Conservation (phyloP, 2,797 vertebrate species). For the Myoxocephalus aenaeus region DNA sequence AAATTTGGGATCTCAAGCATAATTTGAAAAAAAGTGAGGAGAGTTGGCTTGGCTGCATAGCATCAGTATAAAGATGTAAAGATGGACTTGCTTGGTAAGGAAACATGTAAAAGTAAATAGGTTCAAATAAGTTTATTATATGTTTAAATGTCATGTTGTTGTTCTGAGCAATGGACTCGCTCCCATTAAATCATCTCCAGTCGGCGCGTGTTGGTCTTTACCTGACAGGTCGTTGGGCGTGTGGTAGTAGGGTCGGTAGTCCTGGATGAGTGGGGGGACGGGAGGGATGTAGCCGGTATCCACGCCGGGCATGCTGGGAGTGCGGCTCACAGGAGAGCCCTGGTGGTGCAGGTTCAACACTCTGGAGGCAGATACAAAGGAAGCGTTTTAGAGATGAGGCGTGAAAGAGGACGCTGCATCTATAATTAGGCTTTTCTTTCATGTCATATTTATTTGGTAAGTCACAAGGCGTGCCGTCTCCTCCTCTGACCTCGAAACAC, state of each 20-base stretch:
- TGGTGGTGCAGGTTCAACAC: conserved; percentile 94
- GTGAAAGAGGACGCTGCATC: background rate
- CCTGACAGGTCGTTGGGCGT: conserved; percentile 95
- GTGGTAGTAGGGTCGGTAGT: conserved; percentile 97
- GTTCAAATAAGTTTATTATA: background rate
- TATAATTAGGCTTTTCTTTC: conserved; percentile 31
- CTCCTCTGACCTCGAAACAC: conserved; percentile 23
- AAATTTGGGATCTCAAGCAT: too few relatives aligned
- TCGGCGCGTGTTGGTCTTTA: conserved; percentile 62
- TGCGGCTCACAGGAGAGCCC: conserved; percentile 93
- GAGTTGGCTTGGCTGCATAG: background rate
- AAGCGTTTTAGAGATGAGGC: conserved; percentile 1
- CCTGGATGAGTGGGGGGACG: conserved; percentile 92
- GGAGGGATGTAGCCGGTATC: conserved; percentile 97
- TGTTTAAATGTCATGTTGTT: background rate
- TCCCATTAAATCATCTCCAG: background rate
- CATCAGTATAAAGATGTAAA: background rate
- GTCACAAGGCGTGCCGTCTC: background rate
- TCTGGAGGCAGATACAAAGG: conserved; percentile 56
- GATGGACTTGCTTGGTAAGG: background rate
- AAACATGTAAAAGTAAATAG: background rate
- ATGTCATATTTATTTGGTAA: conserved; percentile 7
- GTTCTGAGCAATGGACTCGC: too few relatives aligned
- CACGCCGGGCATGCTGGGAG: conserved; percentile 94
- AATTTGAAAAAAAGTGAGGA: background rate